phyloP scores from a whole-genome alignment of 2,113 vertebrate genomes.

The Zosterops borbonicus region DNA sequence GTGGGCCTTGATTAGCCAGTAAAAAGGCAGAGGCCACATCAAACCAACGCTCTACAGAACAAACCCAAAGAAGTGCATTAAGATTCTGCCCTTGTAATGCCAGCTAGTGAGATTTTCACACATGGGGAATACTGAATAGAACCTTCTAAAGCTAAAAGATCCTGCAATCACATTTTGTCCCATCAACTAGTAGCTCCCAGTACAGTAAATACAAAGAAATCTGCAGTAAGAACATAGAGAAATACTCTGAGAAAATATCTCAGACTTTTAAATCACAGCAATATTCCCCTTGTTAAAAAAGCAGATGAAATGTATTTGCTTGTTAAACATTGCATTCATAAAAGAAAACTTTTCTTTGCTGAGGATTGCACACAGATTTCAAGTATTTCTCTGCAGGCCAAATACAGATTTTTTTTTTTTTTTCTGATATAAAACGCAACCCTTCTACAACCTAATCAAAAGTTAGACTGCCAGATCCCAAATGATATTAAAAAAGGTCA shows the following conservation, averaged over 20 bases:
- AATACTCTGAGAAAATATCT: background rate
- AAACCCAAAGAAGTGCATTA: background rate
- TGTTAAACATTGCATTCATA: background rate
- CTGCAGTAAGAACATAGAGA: background rate
- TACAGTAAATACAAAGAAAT: background rate
- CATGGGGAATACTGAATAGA: background rate
- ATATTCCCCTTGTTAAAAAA: background rate
- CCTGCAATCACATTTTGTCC: background rate
- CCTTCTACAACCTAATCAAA: background rate
- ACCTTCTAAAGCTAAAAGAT: background rate
- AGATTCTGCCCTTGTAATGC: conserved; percentile 46
- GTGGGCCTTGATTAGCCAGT: conserved; percentile 39
- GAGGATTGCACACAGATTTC: background rate
- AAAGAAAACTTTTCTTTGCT: background rate
- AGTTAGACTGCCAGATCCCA: background rate
- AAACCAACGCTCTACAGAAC: background rate
- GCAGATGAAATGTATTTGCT: background rate
- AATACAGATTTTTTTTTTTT: background rate
- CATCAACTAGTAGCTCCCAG: background rate
- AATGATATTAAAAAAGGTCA: background rate
- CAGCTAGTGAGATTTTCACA: conserved; percentile 34
- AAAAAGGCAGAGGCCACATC: conserved; percentile 24
- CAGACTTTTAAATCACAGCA: background rate
- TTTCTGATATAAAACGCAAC: background rate
- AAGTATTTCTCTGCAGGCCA: background rate